Percentiles rank a stretch among this genome's conserved stretches.
phyloP scores from a whole-genome alignment of 1,140 invertebrate species.

The Tribolium castaneum region DNA sequence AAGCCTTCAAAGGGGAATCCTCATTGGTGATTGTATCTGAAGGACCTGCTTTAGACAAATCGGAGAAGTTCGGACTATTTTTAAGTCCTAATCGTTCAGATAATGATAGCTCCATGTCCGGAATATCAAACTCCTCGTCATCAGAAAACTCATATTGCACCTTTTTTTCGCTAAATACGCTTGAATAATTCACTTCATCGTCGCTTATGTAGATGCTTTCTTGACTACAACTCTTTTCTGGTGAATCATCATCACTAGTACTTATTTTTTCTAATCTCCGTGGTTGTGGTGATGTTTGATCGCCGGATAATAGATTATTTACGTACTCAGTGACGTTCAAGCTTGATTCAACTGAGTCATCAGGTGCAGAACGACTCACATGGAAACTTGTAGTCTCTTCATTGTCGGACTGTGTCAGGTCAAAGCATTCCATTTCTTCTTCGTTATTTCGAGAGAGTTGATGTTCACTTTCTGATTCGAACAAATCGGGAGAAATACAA shows the following conservation, averaged over 20 bases:
- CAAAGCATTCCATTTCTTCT: constrained; percentile 19
- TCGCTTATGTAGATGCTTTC: constrained; percentile 54
- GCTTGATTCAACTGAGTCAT: neutral
- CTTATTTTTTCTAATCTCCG: constrained; percentile 6
- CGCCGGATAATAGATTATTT: neutral
- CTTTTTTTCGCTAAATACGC: constrained; percentile 34
- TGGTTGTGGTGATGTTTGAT: neutral
- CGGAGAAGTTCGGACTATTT: neutral
- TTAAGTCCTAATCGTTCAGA: constrained; percentile 26
- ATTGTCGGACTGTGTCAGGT: constrained; percentile 37
- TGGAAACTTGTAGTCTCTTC: neutral
- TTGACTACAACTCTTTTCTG: constrained; percentile 26
- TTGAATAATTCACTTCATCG: constrained; percentile 60
- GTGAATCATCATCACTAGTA: constrained; percentile 6
- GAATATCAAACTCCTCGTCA: neutral
- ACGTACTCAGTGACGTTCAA: constrained; percentile 52
- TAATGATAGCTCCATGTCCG: neutral
- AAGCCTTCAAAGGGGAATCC: constrained; percentile 47
- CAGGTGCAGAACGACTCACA: neutral
- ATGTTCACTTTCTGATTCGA: constrained; percentile 57
- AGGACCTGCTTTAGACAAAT: neutral
- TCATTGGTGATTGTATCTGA: constrained; percentile 48
- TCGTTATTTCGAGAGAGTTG: neutral
- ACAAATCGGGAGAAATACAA: constrained; percentile 68
- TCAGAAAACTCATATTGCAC: constrained; percentile 5